These are phyloP conservation scores for Rynchops niger DNA, from an alignment of 2,113 vertebrate species.

Conservation along the genomic window DNA sequence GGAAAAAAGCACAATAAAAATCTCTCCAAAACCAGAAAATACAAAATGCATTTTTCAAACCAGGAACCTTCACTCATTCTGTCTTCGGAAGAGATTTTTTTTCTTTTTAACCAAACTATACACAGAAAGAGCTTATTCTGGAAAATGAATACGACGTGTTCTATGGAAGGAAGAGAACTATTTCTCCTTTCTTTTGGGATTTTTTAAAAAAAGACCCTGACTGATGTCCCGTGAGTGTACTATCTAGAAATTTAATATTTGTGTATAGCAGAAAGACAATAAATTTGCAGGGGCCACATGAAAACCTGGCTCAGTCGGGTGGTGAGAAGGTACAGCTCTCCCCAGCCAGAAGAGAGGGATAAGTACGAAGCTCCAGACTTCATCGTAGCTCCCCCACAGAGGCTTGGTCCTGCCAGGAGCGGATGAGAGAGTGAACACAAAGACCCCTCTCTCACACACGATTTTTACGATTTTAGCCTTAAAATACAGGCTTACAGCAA, in stretches of 20 bases:
- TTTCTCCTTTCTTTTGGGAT: neutral
- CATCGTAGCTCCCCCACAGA: neutral
- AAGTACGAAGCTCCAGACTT: neutral
- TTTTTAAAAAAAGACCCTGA: neutral
- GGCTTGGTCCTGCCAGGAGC: neutral
- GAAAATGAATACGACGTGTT: neutral
- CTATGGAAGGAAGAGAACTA: neutral
- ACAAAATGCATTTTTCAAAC: conserved; percentile 4
- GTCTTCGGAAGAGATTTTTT: neutral
- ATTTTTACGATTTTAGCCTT: conserved; percentile 33
- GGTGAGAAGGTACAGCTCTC: neutral
- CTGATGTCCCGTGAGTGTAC: neutral
- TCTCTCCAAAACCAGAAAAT: neutral
- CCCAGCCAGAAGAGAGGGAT: neutral
- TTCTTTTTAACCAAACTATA: neutral
- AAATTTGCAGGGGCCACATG: neutral
- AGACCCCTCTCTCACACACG: neutral
- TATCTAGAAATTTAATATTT: neutral
- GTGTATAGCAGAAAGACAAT: neutral
- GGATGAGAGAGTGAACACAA: neutral
- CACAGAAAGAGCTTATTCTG: neutral
- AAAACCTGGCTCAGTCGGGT: neutral
- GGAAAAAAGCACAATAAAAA: neutral
- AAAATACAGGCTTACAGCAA: neutral
- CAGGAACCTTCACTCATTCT: neutral